Base-by-base conservation (phyloP, 2,113 vertebrate genomes). In the Globicephala melas region DNA sequence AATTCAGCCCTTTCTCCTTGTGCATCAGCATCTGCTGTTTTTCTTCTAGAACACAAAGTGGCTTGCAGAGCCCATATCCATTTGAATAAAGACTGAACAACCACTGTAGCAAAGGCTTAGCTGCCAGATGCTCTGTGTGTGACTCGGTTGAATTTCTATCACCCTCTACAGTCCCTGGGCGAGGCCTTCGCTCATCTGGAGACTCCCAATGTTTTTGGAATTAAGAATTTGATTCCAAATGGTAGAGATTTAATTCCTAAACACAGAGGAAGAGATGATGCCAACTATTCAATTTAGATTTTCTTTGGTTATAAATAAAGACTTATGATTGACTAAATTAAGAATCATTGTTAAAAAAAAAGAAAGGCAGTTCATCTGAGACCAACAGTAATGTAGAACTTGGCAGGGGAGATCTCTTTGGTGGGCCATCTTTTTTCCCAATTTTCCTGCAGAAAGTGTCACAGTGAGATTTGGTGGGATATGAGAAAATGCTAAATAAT, bases 1-100 rank as follows among this genome's bases (percentile, higher is more conserved):
- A 71, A 74, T 50, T 31, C 50, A 36, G 13, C 65, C 80, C n/a
- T 62, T 87, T 86, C 93, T 95, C 50, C 26, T 79, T 67, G 18
- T 36, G 14, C 5, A 5, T 80, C 73, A 86, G 90, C 89, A 91
- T 89, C 95, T 87, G 83, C 82, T 96, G 92, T 91, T 90, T 97
- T 95, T 36, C 87, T 95, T 89, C 86, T 94, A 82, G 89, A 95
- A 71, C 60, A 91, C 89, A 89, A 86, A 96, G 91, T 89, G 68
- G 25, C 79, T 96, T 12, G 2, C 63, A 76, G 89, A 90, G 21
- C 73, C 79, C 12, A 33, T 70, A 91, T 76, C 79, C 89, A 84
- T 89, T 82, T 86, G 95, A 90, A 92, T 87, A 65, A 94, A 94
- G 79, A 31, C 33, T 3, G 33, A 95, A 58, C 28, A 73, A 92